Percentiles rank a stretch among this genome's conserved stretches.
phyloP scores from a whole-genome alignment of 2,113 vertebrate species.

The Apus apus region DNA sequence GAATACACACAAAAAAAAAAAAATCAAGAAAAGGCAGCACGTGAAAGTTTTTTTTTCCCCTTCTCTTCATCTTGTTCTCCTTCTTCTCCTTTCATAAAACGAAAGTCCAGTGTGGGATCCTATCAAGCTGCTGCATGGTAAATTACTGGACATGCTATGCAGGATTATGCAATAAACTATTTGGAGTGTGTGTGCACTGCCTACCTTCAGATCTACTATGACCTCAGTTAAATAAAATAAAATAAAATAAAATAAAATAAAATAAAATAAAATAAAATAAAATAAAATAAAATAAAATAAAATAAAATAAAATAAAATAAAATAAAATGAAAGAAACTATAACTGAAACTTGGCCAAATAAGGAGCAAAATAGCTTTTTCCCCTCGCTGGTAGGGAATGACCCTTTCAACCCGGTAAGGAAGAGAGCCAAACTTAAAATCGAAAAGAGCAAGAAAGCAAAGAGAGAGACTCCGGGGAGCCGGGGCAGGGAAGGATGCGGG shows the following conservation, averaged over 20 bases:
- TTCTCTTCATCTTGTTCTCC: background rate
- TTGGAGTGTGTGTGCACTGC: background rate
- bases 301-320: background rate
- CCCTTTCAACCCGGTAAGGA: background rate
- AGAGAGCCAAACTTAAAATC: background rate
- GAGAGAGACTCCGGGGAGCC: background rate
- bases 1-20: background rate
- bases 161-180: slow-evolving; percentile 35
- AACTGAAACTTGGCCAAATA: background rate
- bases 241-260: rapidly evolving
- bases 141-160: background rate
- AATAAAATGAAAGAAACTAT: no score
- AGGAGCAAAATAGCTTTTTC: background rate
- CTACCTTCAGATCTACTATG: background rate
- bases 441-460: background rate
- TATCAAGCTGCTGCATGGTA: background rate
- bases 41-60: background rate
- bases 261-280: background rate
- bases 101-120: background rate
- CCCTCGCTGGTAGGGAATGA: background rate
- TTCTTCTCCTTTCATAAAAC: background rate
- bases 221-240: background rate
- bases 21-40: background rate
- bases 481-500: background rate
- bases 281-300: rapidly evolving